These are phyloP conservation scores for Scomber colias DNA, from an alignment of 2,113 vertebrate genomes.

Conservation along the genomic window DNA sequence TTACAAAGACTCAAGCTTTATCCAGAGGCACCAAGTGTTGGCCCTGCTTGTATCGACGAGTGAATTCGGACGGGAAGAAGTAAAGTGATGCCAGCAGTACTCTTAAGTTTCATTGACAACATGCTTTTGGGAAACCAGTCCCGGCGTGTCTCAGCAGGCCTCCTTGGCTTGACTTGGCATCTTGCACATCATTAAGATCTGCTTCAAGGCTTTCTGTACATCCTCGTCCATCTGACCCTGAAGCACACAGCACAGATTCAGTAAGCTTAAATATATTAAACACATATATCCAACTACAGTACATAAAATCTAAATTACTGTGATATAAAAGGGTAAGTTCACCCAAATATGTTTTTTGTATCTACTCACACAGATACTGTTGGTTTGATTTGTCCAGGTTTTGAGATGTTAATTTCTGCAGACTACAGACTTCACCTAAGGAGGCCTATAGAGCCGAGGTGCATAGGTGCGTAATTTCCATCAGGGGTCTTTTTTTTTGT, in stretches of 20 bases:
- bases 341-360: too few relatives aligned
- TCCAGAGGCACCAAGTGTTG: conserved; percentile 62
- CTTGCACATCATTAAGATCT: conserved; percentile 98
- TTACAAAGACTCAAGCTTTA: conserved; percentile 47
- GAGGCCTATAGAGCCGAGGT: too few relatives aligned
- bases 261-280: not conserved
- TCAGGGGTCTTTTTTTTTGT: too few relatives aligned
- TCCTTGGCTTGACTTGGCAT: conserved; percentile 92
- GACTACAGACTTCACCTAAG: too few relatives aligned
- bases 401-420: too few relatives aligned
- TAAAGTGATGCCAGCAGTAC: conserved; percentile 4
- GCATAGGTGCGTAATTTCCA: too few relatives aligned
- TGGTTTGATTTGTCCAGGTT: too few relatives aligned
- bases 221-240: conserved; percentile 99
- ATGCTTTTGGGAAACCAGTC: conserved; percentile 23
- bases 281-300: too few relatives aligned
- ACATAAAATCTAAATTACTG: too few relatives aligned
- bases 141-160: conserved; percentile 64
- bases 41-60: conserved; percentile 12
- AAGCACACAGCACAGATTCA: conserved; percentile 26
- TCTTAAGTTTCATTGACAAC: not conserved
- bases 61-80: not conserved
- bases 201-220: conserved; percentile 97
- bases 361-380: too few relatives aligned
- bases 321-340: too few relatives aligned